Evolutionary conservation across 35 echinoderm and acorn worm species (phyloP), one percentile per base, ranked within the genome.

Genomic region (Strongylocentrotus purpuratus): DNA sequence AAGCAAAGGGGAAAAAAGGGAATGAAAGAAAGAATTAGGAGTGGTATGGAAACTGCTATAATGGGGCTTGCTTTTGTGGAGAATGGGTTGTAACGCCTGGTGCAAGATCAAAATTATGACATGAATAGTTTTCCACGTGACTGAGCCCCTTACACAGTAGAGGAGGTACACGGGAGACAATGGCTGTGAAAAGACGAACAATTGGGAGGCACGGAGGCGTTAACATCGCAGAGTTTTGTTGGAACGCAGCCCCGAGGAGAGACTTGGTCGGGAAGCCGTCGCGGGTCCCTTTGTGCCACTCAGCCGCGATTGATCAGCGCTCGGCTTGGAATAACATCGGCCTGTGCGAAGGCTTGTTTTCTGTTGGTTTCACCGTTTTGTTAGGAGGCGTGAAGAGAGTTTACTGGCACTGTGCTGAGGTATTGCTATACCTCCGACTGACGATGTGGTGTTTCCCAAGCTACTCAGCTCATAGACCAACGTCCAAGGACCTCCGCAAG

Each of bases 31-130:
- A 89, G 45, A 89, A 89, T 4, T 15, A 89, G 87, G 87, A 46
- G 87, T 33, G 87, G 87, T 33, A 28, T 89, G 87, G 87, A 89
- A 89, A 78, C 65, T 78, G 20, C 65, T 78, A 78, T 78, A n/a
- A 78, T 78, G 65, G 28, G 65, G 65, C 65, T 28, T 78, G 65
- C 65, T 78, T 78, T 78, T 78, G 65, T 78, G 28, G 65, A 78
- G 22, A 78, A 78, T 78, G 20, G 7, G 65, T 78, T 78, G 65
- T 78, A 78, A 78, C 65, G 65, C 65, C 65, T 78, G 20, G 65
- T 78, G 65, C 65, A 78, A 78, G 65, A 78, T 78, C 65, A 78
- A 78, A 78, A 78, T 78, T 78, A 78, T 78, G 65, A 78, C 65
- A 78, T 78, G 65, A 78, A 78, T 78, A 78, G 65, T 78, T 78